Evolutionary conservation across 2,888 invertebrate species (phyloP).

Genomic region (Diadegma fenestrale): DNA sequence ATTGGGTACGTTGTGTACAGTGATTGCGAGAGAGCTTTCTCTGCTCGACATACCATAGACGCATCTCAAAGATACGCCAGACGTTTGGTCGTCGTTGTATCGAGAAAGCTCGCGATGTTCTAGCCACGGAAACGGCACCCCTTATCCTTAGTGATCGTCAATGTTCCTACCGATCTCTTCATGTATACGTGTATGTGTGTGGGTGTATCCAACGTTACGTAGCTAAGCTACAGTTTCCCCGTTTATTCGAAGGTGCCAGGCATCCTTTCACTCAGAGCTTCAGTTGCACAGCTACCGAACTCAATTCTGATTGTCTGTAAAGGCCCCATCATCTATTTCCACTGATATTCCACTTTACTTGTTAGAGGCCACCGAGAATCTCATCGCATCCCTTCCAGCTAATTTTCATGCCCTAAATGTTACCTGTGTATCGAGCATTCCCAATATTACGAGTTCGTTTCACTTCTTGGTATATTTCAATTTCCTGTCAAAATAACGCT

Average conservation of each 20-base stretch:
- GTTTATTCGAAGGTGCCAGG: conserved; percentile 30
- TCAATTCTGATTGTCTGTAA: conserved; percentile 15
- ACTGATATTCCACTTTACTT: conserved; percentile 47
- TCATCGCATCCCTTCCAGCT: conserved; percentile 2
- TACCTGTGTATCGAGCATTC: background rate
- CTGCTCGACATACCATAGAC: conserved; percentile 49
- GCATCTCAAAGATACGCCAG: conserved; percentile 54
- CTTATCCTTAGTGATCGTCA: conserved; percentile 9
- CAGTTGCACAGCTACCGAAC: conserved; percentile 11
- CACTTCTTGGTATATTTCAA: background rate
- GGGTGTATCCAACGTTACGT: conserved; percentile 4
- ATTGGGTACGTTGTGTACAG: conserved; percentile 21
- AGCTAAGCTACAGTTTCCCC: conserved; percentile 50
- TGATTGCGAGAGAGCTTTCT: conserved; percentile 36
- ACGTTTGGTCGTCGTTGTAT: conserved; percentile 40
- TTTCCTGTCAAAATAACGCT: background rate
- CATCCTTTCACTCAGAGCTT: conserved; percentile 32
- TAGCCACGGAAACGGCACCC: background rate
- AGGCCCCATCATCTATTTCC: conserved; percentile 38
- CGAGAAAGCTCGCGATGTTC: background rate
- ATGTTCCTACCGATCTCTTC: conserved; percentile 1
- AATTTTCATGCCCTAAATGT: background rate
- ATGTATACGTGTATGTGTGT: background rate
- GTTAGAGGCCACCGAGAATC: conserved; percentile 18
- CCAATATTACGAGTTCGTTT: background rate